Evolutionary conservation across 2,888 invertebrate species (phyloP), one percentile per base, ranked within the genome.

Genomic region (Cataglyphis cursor): DNA sequence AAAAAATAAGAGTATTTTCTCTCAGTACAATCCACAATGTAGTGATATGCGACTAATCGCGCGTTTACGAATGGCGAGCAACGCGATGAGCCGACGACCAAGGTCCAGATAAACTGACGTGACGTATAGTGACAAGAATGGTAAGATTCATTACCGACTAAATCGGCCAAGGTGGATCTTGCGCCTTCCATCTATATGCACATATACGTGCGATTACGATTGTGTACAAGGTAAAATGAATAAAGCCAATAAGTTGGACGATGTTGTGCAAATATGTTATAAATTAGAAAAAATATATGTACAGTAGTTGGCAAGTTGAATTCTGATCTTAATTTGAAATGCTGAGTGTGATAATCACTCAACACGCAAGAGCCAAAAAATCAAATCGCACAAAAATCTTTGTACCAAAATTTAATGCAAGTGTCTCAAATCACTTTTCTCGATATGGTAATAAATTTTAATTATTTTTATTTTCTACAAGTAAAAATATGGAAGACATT

Each of bases 71-170:
- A 66, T 54, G 44, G 48, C 21, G 51, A 38, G 38, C 18, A 35
- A 18, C 9, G 66, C 28, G 66, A 66, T 76, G 51, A 51, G 38
- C 66, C 57, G 35, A 76, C 21, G 35, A 70, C 82, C 85, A 84
- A 89, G 87, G 85, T 87, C 84, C 85, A 81, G 61, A 44, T 24
- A 78, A 87, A 73, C 51, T 28, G 73, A 51, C 51, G 6, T 78
- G 66, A 85, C 66, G 21, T 82, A 10, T 54, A 4, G 87, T 88
- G 81, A 81, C 82, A 81, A 81, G 85, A 87, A 83, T 65, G 64
- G 78, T 81, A 78, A 54, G 65, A 59, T 44, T 81, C 75, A 70
- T 82, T 85, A 83, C 76, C 68, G 83, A 85, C 78, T 85, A 83
- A 83, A 80, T 80, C 70, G 70, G 59, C 48, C 78, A 82, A 78